These are phyloP conservation scores for Indicator indicator DNA, from an alignment of 2,113 vertebrate genomes.

Conservation along the genomic window DNA sequence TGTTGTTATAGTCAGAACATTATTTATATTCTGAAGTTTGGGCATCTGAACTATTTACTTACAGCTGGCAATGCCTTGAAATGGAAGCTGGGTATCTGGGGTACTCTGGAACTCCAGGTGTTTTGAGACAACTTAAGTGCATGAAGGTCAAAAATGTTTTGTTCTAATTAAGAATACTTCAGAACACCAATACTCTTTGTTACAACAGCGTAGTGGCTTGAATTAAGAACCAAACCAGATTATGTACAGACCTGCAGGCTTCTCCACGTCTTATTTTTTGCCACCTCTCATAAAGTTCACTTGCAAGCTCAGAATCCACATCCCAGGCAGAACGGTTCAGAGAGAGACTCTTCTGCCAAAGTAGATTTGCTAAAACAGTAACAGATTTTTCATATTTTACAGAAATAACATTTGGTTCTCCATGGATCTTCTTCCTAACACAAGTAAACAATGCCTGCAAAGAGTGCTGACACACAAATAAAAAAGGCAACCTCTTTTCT, in stretches of 20 bases:
- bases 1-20: background rate
- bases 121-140: background rate
- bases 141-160: background rate
- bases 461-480: background rate
- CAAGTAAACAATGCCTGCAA: background rate
- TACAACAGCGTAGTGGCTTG: background rate
- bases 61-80: background rate
- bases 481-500: background rate
- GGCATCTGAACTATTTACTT: background rate
- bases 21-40: background rate
- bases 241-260: conserved; percentile 85
- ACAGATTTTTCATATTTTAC: conserved; percentile 23
- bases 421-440: background rate
- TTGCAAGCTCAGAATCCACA: conserved; percentile 87
- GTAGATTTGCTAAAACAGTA: conserved; percentile 77
- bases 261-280: conserved; percentile 82
- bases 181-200: background rate
- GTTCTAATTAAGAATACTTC: background rate
- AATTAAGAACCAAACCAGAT: background rate
- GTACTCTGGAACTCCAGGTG: background rate
- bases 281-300: conserved; percentile 87
- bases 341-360: conserved; percentile 90
- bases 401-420: background rate
- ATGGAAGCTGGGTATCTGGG: background rate
- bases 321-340: conserved; percentile 84